Evolutionary conservation across 2,888 invertebrate genomes (phyloP).

Genomic region (Glaucopsyche alexis): DNA sequence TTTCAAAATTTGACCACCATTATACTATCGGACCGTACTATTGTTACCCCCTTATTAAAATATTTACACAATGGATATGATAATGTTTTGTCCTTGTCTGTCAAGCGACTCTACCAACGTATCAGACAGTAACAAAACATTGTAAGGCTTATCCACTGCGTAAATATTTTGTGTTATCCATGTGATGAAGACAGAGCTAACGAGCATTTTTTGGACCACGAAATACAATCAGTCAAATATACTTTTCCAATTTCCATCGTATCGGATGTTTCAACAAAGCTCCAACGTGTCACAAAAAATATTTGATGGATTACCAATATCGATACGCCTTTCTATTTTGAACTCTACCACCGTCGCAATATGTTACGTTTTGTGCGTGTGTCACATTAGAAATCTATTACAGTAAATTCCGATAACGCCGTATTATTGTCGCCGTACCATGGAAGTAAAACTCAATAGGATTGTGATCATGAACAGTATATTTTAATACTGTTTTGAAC

Average conservation of each 20-base stretch:
- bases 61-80: too few species aligned
- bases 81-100: too few species aligned
- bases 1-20: too few species aligned
- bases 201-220: too few species aligned
- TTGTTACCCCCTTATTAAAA: too few species aligned
- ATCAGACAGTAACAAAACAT: too few species aligned
- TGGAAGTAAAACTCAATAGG: not conserved
- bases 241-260: not conserved
- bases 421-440: constrained; percentile 10
- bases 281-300: not conserved
- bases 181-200: too few species aligned
- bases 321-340: not conserved
- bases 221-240: too few species aligned
- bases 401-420: constrained; percentile 1
- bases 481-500: not conserved
- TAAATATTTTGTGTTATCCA: too few species aligned
- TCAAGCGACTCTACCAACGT: too few species aligned
- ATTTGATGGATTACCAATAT: constrained; percentile 10
- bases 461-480: not conserved
- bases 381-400: constrained; percentile 1
- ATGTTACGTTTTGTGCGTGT: not conserved
- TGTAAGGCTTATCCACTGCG: too few species aligned
- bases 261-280: not conserved
- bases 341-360: not conserved
- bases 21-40: too few species aligned